Evolutionary conservation across 2,113 vertebrate species (phyloP), one percentile per base, ranked within the genome.

Genomic region (Oncorhynchus tshawytscha): DNA sequence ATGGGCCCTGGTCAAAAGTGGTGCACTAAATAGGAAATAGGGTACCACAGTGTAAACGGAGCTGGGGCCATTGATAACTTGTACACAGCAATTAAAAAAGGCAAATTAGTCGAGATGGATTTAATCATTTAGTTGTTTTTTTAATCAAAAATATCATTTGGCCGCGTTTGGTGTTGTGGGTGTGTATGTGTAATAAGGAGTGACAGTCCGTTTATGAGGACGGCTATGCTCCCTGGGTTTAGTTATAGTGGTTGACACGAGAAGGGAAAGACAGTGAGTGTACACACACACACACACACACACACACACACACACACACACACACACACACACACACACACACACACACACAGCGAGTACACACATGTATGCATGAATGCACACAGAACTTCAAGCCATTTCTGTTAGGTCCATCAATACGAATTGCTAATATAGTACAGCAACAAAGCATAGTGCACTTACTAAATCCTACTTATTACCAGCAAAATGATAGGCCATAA

Each of bases 71-170:
- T 67, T 29, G 29, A 39, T n/a, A 29, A 3, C 13, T 18, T 67
- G 72, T 73, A 74, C 78, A 73, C 70, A 24, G 81, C 87, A 81
- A 87, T 91, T 86, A 88, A 90, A 86, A 86, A 86, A 48, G 73
- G 71, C 73, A 89, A 91, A 92, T 91, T 88, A 91, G 84, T 79
- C 67, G 72, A 88, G 79, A 76, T 85, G 82, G 77, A 88, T 69
- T 73, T 84, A 86, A 75, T 86, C 48, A 80, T 80, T 78, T 78
- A 64, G 49, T 85, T 85, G 72, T 71, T 74, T 67, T 59, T 60
- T 81, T 81, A 73, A 24, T 39, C 87, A 83, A 89, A 85, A 83
- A 89, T 87, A 86, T 91, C 74, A 73, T 85, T 85, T 86, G 72
- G 60, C 48, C 78, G 80, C 76, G 75, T 79, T n/a, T 67, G 59